Evolutionary conservation across 2,113 vertebrate species (phyloP).

Genomic region (Tympanuchus pallidicinctus): DNA sequence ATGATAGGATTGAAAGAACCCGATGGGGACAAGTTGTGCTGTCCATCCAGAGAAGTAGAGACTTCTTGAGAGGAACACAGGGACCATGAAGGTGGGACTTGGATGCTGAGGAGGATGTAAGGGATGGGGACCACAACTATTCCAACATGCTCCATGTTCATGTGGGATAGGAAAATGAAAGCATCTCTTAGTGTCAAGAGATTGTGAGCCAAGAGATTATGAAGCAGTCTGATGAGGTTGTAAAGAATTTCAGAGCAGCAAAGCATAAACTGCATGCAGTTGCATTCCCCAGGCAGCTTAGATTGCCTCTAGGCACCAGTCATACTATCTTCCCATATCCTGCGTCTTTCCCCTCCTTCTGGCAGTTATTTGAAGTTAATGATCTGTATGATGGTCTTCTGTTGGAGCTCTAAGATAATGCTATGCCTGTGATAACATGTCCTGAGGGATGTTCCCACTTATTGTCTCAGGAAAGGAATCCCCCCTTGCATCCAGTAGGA

Average conservation of each 20-base stretch:
- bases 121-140: not conserved
- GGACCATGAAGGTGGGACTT: not conserved
- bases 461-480: not conserved
- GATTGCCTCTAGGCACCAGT: not conserved
- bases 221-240: too few species aligned
- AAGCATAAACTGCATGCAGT: not conserved
- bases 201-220: too few species aligned
- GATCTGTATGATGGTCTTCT: not conserved
- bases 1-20: not conserved
- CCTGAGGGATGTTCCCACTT: not conserved
- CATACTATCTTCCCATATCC: not conserved
- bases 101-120: not conserved
- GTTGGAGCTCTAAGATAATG: not conserved
- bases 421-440: not conserved
- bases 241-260: not conserved
- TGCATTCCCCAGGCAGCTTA: not conserved
- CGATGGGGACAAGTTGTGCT: not conserved
- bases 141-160: rapidly evolving
- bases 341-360: not conserved
- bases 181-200: too few species aligned
- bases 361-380: not conserved
- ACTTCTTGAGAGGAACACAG: not conserved
- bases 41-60: not conserved
- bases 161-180: too few species aligned
- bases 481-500: too few species aligned